A percentile compares a stretch with the other conserved stretches of the same genome.
Evolutionary conservation across 1,140 invertebrate species (phyloP).

Genomic region (Drosophila grimshawi): DNA sequence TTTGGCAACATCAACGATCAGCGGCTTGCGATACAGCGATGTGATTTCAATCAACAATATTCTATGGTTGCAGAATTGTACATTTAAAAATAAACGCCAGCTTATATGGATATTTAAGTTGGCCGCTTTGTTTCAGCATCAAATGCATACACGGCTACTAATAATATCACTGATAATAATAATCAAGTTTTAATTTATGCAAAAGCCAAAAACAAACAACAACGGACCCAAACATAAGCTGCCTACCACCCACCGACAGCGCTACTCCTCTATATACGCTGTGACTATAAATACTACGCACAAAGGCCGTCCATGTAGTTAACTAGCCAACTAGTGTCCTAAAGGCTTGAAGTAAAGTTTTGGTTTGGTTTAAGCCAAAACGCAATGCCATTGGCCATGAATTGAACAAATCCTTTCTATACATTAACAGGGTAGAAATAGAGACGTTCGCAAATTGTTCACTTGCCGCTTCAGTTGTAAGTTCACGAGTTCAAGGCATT

Average conservation of each 20-base stretch:
- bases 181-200: slow-evolving; percentile 46
- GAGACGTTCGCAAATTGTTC: slow-evolving; percentile 10
- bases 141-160: background rate
- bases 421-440: background rate
- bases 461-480: slow-evolving; percentile 9
- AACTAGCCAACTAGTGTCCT: slow-evolving; percentile 27
- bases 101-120: slow-evolving; percentile 18
- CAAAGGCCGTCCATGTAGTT: slow-evolving; percentile 51
- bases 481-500: slow-evolving; percentile 52
- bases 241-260: slow-evolving; percentile 22
- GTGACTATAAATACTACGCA: slow-evolving; percentile 41
- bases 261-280: slow-evolving; percentile 1
- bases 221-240: background rate
- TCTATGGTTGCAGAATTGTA: background rate
- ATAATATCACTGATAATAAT: slow-evolving; percentile 7
- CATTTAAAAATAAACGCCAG: background rate
- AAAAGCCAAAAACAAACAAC: slow-evolving; percentile 33
- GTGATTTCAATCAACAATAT: background rate
- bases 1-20: slow-evolving; percentile 30
- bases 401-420: slow-evolving; percentile 12
- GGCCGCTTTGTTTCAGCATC: no score
- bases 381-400: slow-evolving; percentile 22
- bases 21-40: slow-evolving; percentile 5
- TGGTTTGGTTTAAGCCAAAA: background rate
- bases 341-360: slow-evolving; percentile 1